A percentile compares a stretch with the other conserved stretches of the same genome.
Conservation (phyloP, 2,797 vertebrate species). For the Perodicticus potto region DNA sequence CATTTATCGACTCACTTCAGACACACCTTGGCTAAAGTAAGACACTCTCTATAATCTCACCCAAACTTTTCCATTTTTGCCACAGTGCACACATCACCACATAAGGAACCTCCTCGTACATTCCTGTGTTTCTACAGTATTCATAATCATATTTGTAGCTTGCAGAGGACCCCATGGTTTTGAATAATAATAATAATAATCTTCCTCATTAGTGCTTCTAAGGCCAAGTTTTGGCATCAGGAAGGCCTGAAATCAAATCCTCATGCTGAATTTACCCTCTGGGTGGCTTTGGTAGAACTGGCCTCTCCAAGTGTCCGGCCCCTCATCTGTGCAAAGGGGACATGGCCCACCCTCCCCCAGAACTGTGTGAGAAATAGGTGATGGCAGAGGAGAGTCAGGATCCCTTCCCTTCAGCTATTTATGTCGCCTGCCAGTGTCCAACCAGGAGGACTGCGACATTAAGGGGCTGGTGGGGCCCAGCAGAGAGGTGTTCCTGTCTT, state of each 20-base stretch:
- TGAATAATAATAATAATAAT: not conserved
- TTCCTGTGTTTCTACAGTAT: accelerated
- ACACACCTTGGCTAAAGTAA: not conserved
- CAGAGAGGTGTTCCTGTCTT: not conserved
- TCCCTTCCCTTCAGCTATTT: not conserved
- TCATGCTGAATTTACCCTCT: not conserved
- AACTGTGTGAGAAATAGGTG: not conserved
- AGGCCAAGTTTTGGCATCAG: not conserved
- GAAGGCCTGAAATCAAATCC: not conserved
- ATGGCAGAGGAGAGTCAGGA: not conserved
- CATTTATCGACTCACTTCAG: not conserved
- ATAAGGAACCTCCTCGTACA: not conserved
- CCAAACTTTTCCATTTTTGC: not conserved
- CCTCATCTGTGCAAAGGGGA: not conserved
- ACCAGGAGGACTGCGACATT: not conserved
- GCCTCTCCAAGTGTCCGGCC: not conserved
- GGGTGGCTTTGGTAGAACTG: not conserved
- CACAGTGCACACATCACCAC: not conserved
- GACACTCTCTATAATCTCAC: not conserved
- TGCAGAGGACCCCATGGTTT: not conserved
- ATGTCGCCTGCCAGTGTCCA: not conserved
- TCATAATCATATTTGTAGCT: not conserved
- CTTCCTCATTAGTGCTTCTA: not conserved
- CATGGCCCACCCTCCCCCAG: not conserved
- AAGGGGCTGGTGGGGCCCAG: not conserved